Evolutionary conservation across 1,140 invertebrate genomes (phyloP).

Genomic region (Atta cephalotes): DNA sequence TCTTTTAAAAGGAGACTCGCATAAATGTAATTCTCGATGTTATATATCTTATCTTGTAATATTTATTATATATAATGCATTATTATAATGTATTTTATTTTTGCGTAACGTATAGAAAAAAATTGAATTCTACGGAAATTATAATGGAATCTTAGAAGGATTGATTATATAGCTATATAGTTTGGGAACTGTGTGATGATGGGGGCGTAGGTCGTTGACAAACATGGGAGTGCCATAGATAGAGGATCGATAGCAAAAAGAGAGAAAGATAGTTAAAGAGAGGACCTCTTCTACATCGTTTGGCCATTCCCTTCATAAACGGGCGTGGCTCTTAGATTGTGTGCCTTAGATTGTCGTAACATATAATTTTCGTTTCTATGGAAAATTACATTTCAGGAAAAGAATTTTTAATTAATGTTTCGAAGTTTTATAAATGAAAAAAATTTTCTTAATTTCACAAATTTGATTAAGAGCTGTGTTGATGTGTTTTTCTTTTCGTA

Average conservation of each 20-base stretch:
- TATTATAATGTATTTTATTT: slow-evolving; percentile 4
- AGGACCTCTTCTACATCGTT: slow-evolving; percentile 33
- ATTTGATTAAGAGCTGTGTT: background rate
- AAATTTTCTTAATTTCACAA: background rate
- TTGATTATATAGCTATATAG: slow-evolving; percentile 12
- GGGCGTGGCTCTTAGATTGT: slow-evolving; percentile 40
- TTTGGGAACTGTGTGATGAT: slow-evolving; percentile 26
- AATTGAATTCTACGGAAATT: background rate
- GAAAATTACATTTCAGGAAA: slow-evolving; percentile 3
- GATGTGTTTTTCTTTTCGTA: background rate
- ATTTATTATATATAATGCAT: background rate
- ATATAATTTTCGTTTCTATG: slow-evolving; percentile 7
- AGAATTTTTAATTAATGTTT: background rate
- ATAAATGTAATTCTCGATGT: background rate
- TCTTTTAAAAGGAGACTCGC: background rate
- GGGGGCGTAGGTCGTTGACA: slow-evolving; percentile 51
- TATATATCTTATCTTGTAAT: background rate
- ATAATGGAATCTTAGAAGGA: background rate
- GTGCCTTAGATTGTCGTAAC: slow-evolving; percentile 38
- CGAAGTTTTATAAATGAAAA: background rate
- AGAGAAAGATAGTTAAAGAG: slow-evolving; percentile 41
- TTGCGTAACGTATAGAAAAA: background rate
- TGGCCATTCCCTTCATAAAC: slow-evolving; percentile 43
- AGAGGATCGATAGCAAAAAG: slow-evolving; percentile 47
- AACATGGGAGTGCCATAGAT: slow-evolving; percentile 56